Base-by-base conservation (phyloP, 2,797 vertebrate genomes). In the Acomys russatus region DNA sequence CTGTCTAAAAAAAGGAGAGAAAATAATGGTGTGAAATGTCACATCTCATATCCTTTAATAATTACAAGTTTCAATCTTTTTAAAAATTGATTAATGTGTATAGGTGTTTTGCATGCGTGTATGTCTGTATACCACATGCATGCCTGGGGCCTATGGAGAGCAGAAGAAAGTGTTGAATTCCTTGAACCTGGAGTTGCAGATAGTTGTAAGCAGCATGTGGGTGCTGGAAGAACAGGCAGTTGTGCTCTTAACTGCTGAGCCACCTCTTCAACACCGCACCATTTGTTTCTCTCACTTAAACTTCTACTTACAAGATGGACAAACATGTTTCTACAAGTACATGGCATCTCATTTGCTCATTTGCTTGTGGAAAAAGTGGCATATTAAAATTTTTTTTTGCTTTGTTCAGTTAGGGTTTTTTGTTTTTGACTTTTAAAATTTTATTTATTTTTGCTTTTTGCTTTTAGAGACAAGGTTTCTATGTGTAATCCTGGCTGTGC, bases 321-420 rank as follows among this genome's bases (percentile, higher is more conserved):
- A n/a, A 89, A 93, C 66, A 12, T 84, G 38, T 56, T 96, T 25
- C 76, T 92, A 49, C 28, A 83, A 92, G 91, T 82, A 77, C 4
- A 35, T 63, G 35, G 3, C 35, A 25, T 30, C 90, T 91, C 38
- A 68, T 38, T 44, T 89, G 56, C 38, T 93, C 35, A 44, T 90
- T 96, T 84, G 73, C 61, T 92, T 97, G 93, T 91, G 25, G 89
- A 91, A 94, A 91, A 90, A 38, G 74, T 93, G 94, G 6, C 35
- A 1, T 44, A 59, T 59, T 14, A 14, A 59, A 59, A 14, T 74
- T 38, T 38, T n/a, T 71, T 73, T 73, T n/a, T 74, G 71, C 71
- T 35, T 74, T 73, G 20, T 73, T 11, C 35, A 35, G n/a, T 71
- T 73, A 23, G n/a, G 9, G 54, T 86, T 86, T 96, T 90, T 91